A percentile compares a stretch with the other conserved stretches of the same genome.
Conservation (phyloP, 1,140 invertebrate species). For the Drosophila sechellia region DNA sequence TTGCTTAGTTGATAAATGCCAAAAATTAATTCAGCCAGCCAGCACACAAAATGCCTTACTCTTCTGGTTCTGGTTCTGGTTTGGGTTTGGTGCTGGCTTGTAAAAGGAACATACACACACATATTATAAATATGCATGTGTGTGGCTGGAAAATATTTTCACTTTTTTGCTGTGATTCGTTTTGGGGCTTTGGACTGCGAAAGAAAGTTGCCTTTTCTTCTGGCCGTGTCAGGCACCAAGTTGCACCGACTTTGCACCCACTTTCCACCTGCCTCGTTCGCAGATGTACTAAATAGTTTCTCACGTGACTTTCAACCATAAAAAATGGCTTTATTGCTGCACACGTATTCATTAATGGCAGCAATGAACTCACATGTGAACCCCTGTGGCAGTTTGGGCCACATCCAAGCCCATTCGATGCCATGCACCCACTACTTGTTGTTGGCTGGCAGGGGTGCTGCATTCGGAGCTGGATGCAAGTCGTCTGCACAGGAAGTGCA, state of each 20-base stretch:
- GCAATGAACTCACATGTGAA: constrained; percentile 80
- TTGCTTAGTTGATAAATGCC: constrained; percentile 75
- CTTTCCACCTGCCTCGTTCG: constrained; percentile 13
- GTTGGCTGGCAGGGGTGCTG: constrained; percentile 26
- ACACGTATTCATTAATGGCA: constrained; percentile 83
- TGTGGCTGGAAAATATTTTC: constrained; percentile 64
- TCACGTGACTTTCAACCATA: constrained; percentile 80
- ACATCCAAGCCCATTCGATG: neutral
- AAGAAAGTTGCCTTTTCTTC: constrained; percentile 79
- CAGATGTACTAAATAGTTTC: constrained; percentile 82
- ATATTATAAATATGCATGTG: constrained; percentile 40
- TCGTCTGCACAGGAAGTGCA: constrained; percentile 82
- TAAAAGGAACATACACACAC: constrained; percentile 5
- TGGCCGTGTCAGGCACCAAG: constrained; percentile 76
- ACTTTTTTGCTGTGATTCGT: constrained; percentile 72
- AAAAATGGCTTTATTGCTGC: constrained; percentile 82
- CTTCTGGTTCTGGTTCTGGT: constrained; percentile 16
- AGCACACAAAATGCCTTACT: constrained; percentile 48
- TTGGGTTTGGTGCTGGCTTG: no score
- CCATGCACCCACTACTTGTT: constrained; percentile 23
- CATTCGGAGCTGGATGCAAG: constrained; percentile 68
- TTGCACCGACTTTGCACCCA: constrained; percentile 48
- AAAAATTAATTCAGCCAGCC: constrained; percentile 70
- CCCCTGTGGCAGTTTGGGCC: constrained; percentile 25
- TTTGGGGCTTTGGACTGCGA: constrained; percentile 3